Percentiles rank a stretch among this genome's conserved stretches.
phyloP scores from a whole-genome alignment of 2,888 invertebrate genomes.

The Sinohyriopsis cumingii region DNA sequence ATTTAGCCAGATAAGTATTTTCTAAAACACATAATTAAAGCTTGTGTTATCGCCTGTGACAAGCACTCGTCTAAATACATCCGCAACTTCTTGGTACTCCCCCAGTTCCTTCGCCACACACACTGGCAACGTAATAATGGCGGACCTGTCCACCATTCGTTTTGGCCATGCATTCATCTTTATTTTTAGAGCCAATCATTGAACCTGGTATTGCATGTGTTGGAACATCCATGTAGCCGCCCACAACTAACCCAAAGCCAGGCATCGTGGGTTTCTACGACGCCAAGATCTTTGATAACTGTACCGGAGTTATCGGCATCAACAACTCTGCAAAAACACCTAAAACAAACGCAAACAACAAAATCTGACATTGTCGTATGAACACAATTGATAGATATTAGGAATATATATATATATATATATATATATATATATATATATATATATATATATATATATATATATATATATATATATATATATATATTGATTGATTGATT shows the following conservation, averaged over 20 bases:
- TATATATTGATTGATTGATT: no score
- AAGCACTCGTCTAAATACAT: neutral
- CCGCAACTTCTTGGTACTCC: conserved; percentile 5
- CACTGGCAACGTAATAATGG: conserved; percentile 7
- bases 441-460: no score
- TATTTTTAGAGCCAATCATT: conserved; percentile 5
- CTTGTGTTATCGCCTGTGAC: no score
- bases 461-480: no score
- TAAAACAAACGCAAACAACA: conserved; percentile 1
- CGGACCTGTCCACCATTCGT: conserved; percentile 5
- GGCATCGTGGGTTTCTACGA: neutral
- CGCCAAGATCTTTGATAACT: conserved; percentile 9
- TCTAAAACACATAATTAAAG: no score
- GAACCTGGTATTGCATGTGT: conserved; percentile 4
- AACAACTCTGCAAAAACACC: conserved; percentile 16
- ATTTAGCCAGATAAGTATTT: no score
- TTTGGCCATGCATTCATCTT: conserved; percentile 4
- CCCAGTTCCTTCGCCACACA: conserved; percentile 4
- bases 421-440: no score
- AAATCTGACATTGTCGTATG: no score
- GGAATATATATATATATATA: no score
- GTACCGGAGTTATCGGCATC: conserved; percentile 1
- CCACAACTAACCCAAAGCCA: conserved; percentile 9
- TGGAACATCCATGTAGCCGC: conserved; percentile 6
- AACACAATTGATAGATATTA: no score